phyloP scores from a whole-genome alignment of 2,113 vertebrate species.

The Trematocara stigmaticum region DNA sequence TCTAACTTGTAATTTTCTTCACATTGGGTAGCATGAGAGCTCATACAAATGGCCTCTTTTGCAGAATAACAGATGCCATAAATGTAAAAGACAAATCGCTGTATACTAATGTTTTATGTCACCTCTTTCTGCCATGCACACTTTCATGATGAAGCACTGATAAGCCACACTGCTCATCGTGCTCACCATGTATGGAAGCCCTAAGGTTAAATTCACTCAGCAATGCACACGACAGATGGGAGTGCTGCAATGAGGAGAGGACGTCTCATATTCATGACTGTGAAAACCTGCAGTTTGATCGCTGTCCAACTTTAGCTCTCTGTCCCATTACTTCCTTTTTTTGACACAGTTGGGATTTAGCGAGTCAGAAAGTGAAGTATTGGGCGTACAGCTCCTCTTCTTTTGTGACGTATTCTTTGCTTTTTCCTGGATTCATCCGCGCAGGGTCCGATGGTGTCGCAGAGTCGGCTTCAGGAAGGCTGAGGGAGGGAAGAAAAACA shows the following conservation, averaged over 20 bases:
- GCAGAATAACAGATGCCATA: background rate
- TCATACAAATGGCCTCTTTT: background rate
- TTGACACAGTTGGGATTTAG: constrained; percentile 24
- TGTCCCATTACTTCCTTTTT: constrained; percentile 34
- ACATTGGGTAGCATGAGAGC: background rate
- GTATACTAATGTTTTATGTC: background rate
- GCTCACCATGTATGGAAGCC: constrained; percentile 13
- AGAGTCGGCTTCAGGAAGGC: constrained; percentile 69
- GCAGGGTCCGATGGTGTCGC: background rate
- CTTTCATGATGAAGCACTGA: background rate
- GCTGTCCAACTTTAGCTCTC: constrained; percentile 24
- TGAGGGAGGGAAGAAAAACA: constrained; percentile 9
- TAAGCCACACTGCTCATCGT: background rate
- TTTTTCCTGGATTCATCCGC: background rate
- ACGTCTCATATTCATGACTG: background rate
- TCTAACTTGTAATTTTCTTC: background rate
- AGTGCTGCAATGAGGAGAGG: background rate
- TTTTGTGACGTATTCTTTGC: background rate
- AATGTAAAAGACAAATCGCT: background rate
- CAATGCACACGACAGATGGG: background rate
- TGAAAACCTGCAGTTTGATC: background rate
- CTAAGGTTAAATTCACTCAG: background rate
- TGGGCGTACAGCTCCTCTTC: constrained; percentile 57
- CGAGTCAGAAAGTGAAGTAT: constrained; percentile 69
- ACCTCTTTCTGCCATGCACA: background rate